Evolutionary conservation across 2,888 invertebrate species (phyloP), one percentile per base, ranked within the genome.

Genomic region (Elegia similella): DNA sequence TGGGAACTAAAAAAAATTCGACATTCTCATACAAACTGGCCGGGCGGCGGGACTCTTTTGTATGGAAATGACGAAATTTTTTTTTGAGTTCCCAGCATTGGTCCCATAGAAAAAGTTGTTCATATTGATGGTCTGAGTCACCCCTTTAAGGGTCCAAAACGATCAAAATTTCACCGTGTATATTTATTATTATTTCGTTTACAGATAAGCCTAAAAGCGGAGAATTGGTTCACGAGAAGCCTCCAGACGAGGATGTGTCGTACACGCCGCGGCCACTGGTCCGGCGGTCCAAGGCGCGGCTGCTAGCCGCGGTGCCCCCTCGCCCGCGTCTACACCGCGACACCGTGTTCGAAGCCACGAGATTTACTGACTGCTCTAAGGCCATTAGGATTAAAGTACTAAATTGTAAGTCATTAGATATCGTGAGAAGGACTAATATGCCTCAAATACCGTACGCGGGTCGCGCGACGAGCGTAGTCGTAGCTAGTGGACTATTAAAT

Each of bases 401-500:
- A 60, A 83, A 76, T 60, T 88, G 84, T 60, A 71, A 86, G 44
- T 78, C 77, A 10, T 66, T 79, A 64, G 78, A 80, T 7, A 64
- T 75, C 7, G 59, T 65, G 0, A 58, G 59, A 7, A 58, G 48
- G 15, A 59, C 8, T 16, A 16, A 10, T n/a, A 16, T 6, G 12
- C 34, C 50, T 34, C 50, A 50, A 17, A 15, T 50, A 50, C 50
- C 50, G 13, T 50, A 16, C 17, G 12, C 52, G 5, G 61, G 59
- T 38, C 65, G 59, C 56, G 59, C 56, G 48, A 63, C 55, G 1
- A 75, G 75, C 7, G 82, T 82, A 0, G 71, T 84, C 0, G 73
- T 85, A 0, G 90, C 88, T 0, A 82, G 82, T 54, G 90, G 90
- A 30, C 62, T 84, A 1, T 71, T 92, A 46, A 78, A 86, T 70